Conservation (phyloP, 2,888 invertebrate species). For the Himalopsyche kuldschensis region DNA sequence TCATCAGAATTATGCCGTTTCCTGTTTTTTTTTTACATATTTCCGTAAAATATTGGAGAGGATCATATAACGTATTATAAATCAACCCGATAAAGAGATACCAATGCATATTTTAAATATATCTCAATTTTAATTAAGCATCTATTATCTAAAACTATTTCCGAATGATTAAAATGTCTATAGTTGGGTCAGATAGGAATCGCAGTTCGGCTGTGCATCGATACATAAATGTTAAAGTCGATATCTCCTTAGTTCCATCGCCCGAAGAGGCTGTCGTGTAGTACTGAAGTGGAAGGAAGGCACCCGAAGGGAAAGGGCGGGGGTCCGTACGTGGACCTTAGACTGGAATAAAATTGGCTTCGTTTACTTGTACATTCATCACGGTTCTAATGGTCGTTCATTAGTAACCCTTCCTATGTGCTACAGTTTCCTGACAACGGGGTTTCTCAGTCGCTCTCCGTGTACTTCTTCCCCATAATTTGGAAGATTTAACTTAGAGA, state of each 20-base stretch:
- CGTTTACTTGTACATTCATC: conserved; percentile 35
- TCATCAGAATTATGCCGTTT: too few relatives aligned
- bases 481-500: not conserved
- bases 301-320: not conserved
- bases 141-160: too few relatives aligned
- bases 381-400: conserved; percentile 35
- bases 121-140: too few relatives aligned
- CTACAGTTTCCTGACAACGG: not conserved
- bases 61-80: too few relatives aligned
- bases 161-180: too few relatives aligned
- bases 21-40: too few relatives aligned
- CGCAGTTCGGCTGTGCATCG: too few relatives aligned
- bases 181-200: not conserved
- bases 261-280: not conserved
- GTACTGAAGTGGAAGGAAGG: too few relatives aligned
- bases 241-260: not conserved
- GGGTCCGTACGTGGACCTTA: not conserved
- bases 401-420: conserved; percentile 25
- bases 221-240: too few relatives aligned
- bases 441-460: not conserved
- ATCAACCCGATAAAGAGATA: too few relatives aligned
- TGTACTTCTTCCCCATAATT: not conserved
- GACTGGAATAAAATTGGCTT: conserved; percentile 29
- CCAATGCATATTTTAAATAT: too few relatives aligned
- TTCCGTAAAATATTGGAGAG: too few relatives aligned